Evolutionary conservation across 2,797 vertebrate genomes (phyloP).

Genomic region (Gymnopithys bicolor): DNA sequence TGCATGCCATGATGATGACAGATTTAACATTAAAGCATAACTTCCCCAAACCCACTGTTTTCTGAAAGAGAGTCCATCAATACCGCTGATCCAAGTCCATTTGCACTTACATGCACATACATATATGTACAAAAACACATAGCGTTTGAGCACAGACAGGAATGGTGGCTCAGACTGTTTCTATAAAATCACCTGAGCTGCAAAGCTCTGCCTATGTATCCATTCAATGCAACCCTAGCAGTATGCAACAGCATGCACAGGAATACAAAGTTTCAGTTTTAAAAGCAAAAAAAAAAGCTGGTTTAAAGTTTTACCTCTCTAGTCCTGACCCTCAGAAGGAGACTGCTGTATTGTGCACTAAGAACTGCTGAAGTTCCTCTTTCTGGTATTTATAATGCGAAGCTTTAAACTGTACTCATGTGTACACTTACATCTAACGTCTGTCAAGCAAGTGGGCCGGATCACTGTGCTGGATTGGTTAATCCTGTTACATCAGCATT

Average conservation of each 20-base stretch:
- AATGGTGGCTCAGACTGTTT: neutral
- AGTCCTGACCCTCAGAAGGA: conserved; percentile 70
- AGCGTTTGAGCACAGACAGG: neutral
- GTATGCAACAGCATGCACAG: conserved; percentile 56
- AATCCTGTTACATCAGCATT: conserved; percentile 79
- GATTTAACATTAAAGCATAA: conserved; percentile 41
- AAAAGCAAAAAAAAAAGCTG: conserved; percentile 26
- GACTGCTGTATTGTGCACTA: conserved; percentile 74
- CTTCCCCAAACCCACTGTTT: conserved; percentile 15
- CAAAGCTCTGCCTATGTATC: conserved; percentile 6
- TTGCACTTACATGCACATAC: neutral
- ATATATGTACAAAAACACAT: neutral
- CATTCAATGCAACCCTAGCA: neutral
- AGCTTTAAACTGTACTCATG: conserved; percentile 81
- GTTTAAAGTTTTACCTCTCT: conserved; percentile 78
- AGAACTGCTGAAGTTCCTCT: conserved; percentile 76
- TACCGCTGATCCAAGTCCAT: neutral
- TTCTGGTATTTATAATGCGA: conserved; percentile 74
- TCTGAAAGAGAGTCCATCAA: neutral
- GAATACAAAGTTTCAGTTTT: conserved; percentile 57
- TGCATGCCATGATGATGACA: conserved; percentile 36
- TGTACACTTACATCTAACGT: conserved; percentile 75
- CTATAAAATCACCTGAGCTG: conserved; percentile 33
- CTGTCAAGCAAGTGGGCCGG: conserved; percentile 74
- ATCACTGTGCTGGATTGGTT: conserved; percentile 78